A percentile compares a stretch with the other conserved stretches of the same genome.
These are phyloP conservation scores for Miichthys miiuy DNA, from an alignment of 2,797 vertebrate species.

Conservation along the genomic window DNA sequence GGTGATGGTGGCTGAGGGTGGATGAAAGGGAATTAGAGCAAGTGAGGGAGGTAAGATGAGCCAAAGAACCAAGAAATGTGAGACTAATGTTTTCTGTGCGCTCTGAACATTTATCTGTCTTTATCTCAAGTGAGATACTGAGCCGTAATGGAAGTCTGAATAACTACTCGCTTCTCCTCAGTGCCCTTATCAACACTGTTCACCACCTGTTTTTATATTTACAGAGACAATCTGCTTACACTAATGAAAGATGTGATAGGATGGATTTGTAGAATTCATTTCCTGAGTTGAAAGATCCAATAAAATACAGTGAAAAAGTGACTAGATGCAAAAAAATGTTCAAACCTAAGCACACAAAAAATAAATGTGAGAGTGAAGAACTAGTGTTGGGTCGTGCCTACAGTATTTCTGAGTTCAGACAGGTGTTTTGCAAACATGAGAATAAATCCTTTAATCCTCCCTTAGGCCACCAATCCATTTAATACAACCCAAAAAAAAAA, in stretches of 20 bases:
- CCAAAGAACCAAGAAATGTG: conserved; percentile 7
- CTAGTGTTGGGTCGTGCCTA: not conserved
- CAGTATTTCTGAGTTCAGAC: conserved; percentile 51
- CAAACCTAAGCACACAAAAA: not conserved
- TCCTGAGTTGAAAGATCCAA: conserved; percentile 9
- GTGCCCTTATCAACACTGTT: conserved; percentile 63
- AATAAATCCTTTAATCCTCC: conserved; percentile 76
- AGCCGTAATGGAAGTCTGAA: conserved; percentile 56
- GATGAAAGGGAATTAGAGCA: conserved; percentile 8
- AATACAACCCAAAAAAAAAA: conserved; percentile 39
- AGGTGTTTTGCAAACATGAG: conserved; percentile 71
- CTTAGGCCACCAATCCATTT: conserved; percentile 32
- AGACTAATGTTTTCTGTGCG: conserved; percentile 28
- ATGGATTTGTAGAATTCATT: conserved; percentile 40
- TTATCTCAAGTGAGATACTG: conserved; percentile 43
- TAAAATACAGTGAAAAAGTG: conserved; percentile 2
- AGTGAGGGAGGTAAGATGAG: conserved; percentile 28
- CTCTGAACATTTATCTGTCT: conserved; percentile 48
- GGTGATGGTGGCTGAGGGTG: conserved; percentile 93
- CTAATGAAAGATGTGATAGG: conserved; percentile 48
- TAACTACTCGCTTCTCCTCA: conserved; percentile 38
- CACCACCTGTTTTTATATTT: conserved; percentile 57
- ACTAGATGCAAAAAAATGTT: not conserved
- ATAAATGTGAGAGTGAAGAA: not conserved
- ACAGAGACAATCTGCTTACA: conserved; percentile 30